Base-by-base conservation (phyloP, 2,888 invertebrate genomes). In the Hoplodrina ambigua region DNA sequence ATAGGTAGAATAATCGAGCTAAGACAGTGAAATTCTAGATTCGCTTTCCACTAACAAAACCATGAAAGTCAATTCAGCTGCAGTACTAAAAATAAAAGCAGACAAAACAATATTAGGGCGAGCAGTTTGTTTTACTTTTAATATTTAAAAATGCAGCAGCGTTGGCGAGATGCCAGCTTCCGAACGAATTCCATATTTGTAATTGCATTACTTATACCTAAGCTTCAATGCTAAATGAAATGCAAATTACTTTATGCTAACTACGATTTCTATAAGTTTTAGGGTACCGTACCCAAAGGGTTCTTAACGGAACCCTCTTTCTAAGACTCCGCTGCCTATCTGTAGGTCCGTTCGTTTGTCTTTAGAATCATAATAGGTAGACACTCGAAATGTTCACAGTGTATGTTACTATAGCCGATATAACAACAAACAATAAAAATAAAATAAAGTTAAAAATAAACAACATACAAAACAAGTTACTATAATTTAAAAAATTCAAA, bases 161-260 rank as follows among this genome's bases (percentile, higher is more conserved):
- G 56, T 30, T 79, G 85, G 85, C 83, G n/a, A 46, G 17, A 17
- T 52, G 83, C 80, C 85, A 84, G 53, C 44, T 67, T 69, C 56
- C 44, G 62, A 84, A 57, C 50, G 59, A 60, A 64, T 79, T 71
- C 80, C 67, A 71, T 82, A 82, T 71, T 84, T 82, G 67, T 82
- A 84, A 79, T 72, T 82, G 69, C 67, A 74, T 71, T 74, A 52
- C 37, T 75, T 73, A 69, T 55, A 66, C 17, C n/a, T 17, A 62
- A 77, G 52, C 63, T 72, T 65, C 59, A 33, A 67, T 37, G 64
- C 37, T 58, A 50, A 81, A 63, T 65, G 57, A 58, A 72, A 78
- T 78, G 71, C 58, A 72, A 72, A 84, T 72, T 58, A 50, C 25
- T 56, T 41, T 59, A 59, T 49, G 58, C 30, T 54, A 30, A 81